phyloP scores from a whole-genome alignment of 2,113 vertebrate genomes.

The Chiloscyllium plagiosum region DNA sequence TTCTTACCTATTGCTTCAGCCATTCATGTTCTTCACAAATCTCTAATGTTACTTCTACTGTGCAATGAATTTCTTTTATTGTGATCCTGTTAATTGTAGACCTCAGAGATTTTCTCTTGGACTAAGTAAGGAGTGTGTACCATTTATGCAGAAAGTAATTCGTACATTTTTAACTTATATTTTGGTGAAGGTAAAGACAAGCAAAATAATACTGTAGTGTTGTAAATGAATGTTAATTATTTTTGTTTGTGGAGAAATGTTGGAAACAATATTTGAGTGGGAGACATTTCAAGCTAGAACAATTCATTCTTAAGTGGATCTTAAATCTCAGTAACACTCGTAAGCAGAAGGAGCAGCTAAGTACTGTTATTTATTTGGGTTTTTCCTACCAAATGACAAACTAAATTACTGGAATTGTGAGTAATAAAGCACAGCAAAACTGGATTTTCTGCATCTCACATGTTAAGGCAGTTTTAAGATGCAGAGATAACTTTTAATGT shows the following conservation, averaged over 20 bases:
- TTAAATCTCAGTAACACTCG: neutral
- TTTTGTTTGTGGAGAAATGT: neutral
- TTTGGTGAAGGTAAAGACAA: neutral
- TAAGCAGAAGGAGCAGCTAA: neutral
- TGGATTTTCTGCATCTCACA: neutral
- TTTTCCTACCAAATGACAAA: neutral
- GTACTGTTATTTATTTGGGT: neutral
- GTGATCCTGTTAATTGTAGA: neutral
- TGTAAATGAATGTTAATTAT: neutral
- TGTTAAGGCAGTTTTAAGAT: neutral
- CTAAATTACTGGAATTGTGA: neutral
- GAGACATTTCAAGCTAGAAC: neutral
- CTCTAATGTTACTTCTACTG: neutral
- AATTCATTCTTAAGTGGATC: constrained; percentile 5
- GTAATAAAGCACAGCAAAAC: neutral
- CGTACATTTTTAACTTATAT: neutral
- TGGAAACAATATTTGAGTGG: neutral
- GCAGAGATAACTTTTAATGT: neutral
- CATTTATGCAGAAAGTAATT: neutral
- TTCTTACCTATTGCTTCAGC: neutral
- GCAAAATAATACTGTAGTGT: neutral
- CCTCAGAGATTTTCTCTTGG: neutral
- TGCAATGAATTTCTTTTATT: neutral
- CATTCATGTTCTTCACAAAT: neutral
- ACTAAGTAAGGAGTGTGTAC: neutral